Evolutionary conservation across 2,113 vertebrate species (phyloP).

Genomic region (Syngnathus scovelli): DNA sequence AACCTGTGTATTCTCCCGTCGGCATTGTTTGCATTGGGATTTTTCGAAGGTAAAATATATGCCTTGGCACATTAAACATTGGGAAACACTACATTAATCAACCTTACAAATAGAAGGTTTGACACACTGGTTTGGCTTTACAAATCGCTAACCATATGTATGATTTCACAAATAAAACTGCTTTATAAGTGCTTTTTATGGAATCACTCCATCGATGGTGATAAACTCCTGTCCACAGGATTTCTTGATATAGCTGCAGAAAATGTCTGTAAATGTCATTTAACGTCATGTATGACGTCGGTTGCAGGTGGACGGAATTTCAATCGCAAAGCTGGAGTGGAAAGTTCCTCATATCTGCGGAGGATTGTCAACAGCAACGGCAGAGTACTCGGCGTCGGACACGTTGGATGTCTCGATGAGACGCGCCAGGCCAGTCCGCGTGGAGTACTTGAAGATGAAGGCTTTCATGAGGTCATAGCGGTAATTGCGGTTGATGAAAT

Average conservation of each 20-base stretch:
- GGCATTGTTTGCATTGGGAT: neutral
- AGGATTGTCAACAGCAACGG: slow-evolving; percentile 80
- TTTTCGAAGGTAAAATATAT: neutral
- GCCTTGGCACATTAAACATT: neutral
- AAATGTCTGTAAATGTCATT: slow-evolving; percentile 15
- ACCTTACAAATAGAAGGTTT: neutral
- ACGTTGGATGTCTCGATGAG: slow-evolving; percentile 82
- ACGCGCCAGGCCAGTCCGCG: slow-evolving; percentile 83
- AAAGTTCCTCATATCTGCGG: slow-evolving; percentile 48
- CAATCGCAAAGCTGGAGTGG: neutral
- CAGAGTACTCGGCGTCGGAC: slow-evolving; percentile 83
- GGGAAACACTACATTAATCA: neutral
- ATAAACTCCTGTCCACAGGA: slow-evolving; percentile 22
- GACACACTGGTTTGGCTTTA: slow-evolving; percentile 28
- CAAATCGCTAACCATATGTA: slow-evolving; percentile 12
- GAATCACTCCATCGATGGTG: slow-evolving; percentile 29
- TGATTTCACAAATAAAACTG: slow-evolving; percentile 28
- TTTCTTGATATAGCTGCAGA: too few relatives aligned
- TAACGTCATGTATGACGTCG: slow-evolving; percentile 9
- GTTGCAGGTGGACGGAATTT: neutral
- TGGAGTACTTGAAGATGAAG: slow-evolving; percentile 95
- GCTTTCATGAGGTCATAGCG: slow-evolving; percentile 95
- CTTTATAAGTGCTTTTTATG: slow-evolving; percentile 58
- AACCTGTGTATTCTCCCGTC: neutral
- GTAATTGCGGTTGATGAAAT: slow-evolving; percentile 88